Percentiles rank a stretch among this genome's conserved stretches.
These are phyloP conservation scores for Drosophila lacertosa DNA, from an alignment of 1,140 invertebrate species.

Conservation along the genomic window DNA sequence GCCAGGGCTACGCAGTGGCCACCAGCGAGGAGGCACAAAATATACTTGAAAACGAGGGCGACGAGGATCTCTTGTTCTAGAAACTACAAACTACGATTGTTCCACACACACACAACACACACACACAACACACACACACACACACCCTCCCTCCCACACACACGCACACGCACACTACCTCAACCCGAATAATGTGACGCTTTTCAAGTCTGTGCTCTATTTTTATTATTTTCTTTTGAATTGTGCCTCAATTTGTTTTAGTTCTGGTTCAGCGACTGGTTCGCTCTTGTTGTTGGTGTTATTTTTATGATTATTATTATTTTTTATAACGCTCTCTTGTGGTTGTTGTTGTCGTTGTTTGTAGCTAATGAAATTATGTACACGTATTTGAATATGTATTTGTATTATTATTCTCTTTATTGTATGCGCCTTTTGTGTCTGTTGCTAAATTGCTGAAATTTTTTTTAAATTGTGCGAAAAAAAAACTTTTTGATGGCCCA, in stretches of 20 bases:
- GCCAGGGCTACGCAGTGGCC: constrained; percentile 84
- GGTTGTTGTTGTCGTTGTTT: constrained; percentile 25
- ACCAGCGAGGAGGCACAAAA: constrained; percentile 86
- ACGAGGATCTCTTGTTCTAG: constrained; percentile 97
- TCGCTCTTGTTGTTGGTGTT: constrained; percentile 22
- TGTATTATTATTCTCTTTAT: constrained; percentile 16
- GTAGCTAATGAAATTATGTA: constrained; percentile 28
- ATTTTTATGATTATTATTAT: constrained; percentile 22
- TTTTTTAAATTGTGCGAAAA: constrained; percentile 33
- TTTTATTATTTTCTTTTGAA: not conserved
- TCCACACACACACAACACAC: not conserved
- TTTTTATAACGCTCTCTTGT: constrained; percentile 12
- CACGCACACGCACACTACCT: constrained; percentile 38
- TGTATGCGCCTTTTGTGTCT: constrained; percentile 13
- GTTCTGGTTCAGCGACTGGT: constrained; percentile 1
- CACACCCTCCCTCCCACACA: not conserved
- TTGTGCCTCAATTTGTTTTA: constrained; percentile 8
- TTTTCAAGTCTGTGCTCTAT: constrained; percentile 3
- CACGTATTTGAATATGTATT: constrained; percentile 11
- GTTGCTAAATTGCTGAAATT: constrained; percentile 39
- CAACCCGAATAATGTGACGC: constrained; percentile 21
- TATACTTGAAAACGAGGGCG: constrained; percentile 93
- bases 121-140: constrained; percentile 1
- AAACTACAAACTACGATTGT: not conserved
- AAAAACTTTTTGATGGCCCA: constrained; percentile 38